Base-by-base conservation (phyloP, 1,140 invertebrate species). In the Orius laevigatus region DNA sequence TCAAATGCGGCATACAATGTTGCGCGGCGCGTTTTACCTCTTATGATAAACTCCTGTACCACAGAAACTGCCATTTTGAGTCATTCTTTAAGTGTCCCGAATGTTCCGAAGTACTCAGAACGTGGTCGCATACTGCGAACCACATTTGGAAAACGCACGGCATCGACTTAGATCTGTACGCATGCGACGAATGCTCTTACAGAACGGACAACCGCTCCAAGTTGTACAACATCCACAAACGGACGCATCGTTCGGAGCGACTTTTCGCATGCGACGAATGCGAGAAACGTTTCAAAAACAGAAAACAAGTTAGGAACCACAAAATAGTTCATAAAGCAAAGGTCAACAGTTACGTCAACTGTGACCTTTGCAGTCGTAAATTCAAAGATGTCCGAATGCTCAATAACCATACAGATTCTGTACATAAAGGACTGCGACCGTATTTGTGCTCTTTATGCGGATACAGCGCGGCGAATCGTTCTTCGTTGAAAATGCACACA, bases 141-240 rank as follows among this genome's bases (percentile, higher is more conserved):
- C 84, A 88, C 64, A 62, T 86, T n/a, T 86, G 82, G 82, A 73
- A 73, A 41, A 56, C 66, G 0, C 84, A 88, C 59, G 63, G 68
- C 35, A 72, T 86, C n/a, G 81, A 86, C 58, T 71, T 82, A 63
- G 82, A 85, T 57, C 60, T 86, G 19, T 76, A 75, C 47, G 70
- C 72, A 15, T 86, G 83, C 60, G 68, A 72, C 49, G 62, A 72
- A 52, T 79, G 70, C 60, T 67, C 62, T 31, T 81, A 74, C 57
- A 80, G 77, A 63, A 75, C 72, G 12, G 54, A 52, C 46, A 60
- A 56, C 57, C 58, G 46, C 44, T 15, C 5, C 31, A 70, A 74
- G 42, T 59, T 81, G 40, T 68, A 74, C 45, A 79, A 78, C 53
- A 66, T 78, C 18, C 79, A 83, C 58, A 75, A 74, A 57, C 70